phyloP scores from a whole-genome alignment of 2,797 vertebrate genomes.

The Alosa sapidissima region DNA sequence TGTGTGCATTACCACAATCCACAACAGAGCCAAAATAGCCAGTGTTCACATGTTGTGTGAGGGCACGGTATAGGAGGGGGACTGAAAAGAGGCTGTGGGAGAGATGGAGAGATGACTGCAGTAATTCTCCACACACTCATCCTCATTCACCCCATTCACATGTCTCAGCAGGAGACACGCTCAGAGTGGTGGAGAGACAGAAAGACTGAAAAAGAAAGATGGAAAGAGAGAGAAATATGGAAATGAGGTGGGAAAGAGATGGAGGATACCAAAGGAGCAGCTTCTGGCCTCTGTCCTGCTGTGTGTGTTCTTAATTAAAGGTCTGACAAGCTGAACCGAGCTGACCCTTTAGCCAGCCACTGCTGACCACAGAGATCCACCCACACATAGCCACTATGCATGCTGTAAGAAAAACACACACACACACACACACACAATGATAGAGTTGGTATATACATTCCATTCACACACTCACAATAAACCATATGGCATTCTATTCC shows the following conservation, averaged over 20 bases:
- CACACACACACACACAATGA: slow-evolving; percentile 15
- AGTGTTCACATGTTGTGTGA: too few species aligned
- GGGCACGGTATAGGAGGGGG: not conserved
- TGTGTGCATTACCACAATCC: not conserved
- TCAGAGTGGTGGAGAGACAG: not conserved
- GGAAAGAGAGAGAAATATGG: not conserved
- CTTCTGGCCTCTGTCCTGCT: not conserved
- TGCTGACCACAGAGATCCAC: not conserved
- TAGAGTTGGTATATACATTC: not conserved
- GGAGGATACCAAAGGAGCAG: not conserved
- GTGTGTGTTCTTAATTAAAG: slow-evolving; percentile 14
- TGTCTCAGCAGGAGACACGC: too few species aligned
- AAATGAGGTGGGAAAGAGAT: not conserved
- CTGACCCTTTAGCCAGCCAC: slow-evolving; percentile 8
- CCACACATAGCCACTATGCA: not conserved
- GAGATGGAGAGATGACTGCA: not conserved
- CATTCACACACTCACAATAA: not conserved
- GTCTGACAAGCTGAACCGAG: not conserved
- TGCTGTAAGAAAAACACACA: slow-evolving; percentile 15
- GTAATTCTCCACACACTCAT: too few species aligned
- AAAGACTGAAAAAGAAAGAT: not conserved
- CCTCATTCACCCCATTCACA: too few species aligned
- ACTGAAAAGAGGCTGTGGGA: not conserved
- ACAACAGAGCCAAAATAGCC: not conserved
- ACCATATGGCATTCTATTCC: not conserved